Percentiles rank a stretch among this genome's conserved stretches.
These are phyloP conservation scores for Idris sp. DNA, from an alignment of 1,140 invertebrate genomes.

Conservation along the genomic window DNA sequence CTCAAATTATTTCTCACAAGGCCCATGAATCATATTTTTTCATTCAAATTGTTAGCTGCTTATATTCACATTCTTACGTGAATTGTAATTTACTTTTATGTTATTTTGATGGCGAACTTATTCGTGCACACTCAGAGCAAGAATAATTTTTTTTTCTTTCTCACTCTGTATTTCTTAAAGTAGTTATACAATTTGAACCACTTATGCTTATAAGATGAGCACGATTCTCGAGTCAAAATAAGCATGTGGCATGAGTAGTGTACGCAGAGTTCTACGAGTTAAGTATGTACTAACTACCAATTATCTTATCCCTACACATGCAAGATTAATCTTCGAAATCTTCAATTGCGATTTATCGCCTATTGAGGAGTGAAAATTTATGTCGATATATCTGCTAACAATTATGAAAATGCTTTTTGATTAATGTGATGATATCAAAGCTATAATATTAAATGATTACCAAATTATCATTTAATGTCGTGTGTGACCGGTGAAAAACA, in stretches of 20 bases:
- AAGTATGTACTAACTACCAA: conserved; percentile 68
- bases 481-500: neutral
- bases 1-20: too few relatives aligned
- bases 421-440: conserved; percentile 23
- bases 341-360: conserved; percentile 52
- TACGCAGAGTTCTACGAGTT: conserved; percentile 45
- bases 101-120: too few relatives aligned
- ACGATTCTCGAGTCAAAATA: conserved; percentile 40
- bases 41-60: too few relatives aligned
- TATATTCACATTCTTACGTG: too few relatives aligned
- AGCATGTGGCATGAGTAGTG: conserved; percentile 41
- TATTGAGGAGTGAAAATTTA: conserved; percentile 52
- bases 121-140: too few relatives aligned
- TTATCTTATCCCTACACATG: conserved; percentile 56
- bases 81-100: too few relatives aligned
- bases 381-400: conserved; percentile 28
- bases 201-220: conserved; percentile 39
- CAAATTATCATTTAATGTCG: conserved; percentile 23
- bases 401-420: conserved; percentile 37
- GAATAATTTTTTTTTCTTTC: conserved; percentile 8
- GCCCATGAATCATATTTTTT: too few relatives aligned
- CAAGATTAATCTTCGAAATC: conserved; percentile 68
- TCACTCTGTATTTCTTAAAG: conserved; percentile 27
- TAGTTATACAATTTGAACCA: conserved; percentile 38
- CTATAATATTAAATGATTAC: conserved; percentile 16